Evolutionary conservation across 2,113 vertebrate species (phyloP).

Genomic region (Megaleporinus macrocephalus): DNA sequence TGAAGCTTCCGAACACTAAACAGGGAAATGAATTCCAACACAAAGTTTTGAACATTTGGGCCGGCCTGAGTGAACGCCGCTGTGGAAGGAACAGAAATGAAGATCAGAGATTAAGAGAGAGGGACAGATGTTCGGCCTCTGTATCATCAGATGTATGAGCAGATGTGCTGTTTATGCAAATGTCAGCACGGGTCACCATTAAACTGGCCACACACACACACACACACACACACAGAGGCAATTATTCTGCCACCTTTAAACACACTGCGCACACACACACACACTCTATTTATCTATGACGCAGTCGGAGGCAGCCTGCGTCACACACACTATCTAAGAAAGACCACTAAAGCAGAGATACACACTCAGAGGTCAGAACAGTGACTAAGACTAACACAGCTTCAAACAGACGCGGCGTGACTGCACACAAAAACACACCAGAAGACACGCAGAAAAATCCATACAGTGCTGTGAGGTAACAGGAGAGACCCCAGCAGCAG

Average conservation of each 20-base stretch:
- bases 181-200: neutral
- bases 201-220: neutral
- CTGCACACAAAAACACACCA: neutral
- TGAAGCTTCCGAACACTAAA: no score
- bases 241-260: neutral
- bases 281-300: neutral
- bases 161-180: neutral
- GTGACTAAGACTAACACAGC: neutral
- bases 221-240: neutral
- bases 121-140: neutral
- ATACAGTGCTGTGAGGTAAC: no score
- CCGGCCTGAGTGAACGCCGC: no score
- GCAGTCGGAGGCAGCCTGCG: neutral
- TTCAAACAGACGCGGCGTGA: no score
- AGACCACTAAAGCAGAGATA: neutral
- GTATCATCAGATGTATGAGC: neutral
- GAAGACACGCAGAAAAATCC: neutral
- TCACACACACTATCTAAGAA: neutral
- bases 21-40: no score
- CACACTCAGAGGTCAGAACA: neutral
- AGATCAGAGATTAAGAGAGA: neutral
- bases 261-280: constrained; percentile 1
- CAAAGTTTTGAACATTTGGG: no score
- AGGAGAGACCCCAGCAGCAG: no score
- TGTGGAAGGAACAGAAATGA: neutral